These are phyloP conservation scores for Fratercula arctica DNA, from an alignment of 2,797 vertebrate species.

Conservation along the genomic window DNA sequence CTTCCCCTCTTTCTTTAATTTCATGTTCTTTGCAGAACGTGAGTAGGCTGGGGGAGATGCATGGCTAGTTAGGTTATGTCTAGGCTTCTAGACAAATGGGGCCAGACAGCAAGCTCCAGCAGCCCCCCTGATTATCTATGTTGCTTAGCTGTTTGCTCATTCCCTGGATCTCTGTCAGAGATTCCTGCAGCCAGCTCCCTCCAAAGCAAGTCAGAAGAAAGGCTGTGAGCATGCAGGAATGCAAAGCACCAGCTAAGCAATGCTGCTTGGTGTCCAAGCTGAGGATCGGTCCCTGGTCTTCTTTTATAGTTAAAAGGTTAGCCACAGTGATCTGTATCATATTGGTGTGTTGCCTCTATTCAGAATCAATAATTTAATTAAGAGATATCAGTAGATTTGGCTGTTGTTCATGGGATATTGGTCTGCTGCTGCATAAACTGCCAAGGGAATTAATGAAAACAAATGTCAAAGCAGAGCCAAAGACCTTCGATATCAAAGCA, in stretches of 20 bases:
- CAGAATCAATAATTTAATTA: slow-evolving; percentile 28
- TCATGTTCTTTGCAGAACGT: not conserved
- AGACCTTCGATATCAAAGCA: not conserved
- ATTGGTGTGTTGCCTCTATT: not conserved
- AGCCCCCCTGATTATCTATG: rapidly evolving
- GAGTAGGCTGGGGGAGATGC: not conserved
- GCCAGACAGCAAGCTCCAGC: not conserved
- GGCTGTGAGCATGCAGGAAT: not conserved
- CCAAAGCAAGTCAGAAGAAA: not conserved
- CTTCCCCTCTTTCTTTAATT: not conserved
- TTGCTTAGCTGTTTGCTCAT: not conserved
- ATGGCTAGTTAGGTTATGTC: not conserved
- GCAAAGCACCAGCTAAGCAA: not conserved
- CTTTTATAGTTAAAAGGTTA: not conserved
- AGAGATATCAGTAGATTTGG: slow-evolving; percentile 4
- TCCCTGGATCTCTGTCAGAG: not conserved
- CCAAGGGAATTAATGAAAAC: not conserved
- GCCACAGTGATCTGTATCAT: not conserved
- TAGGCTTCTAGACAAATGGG: not conserved
- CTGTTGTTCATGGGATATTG: slow-evolving; percentile 6
- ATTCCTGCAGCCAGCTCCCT: not conserved
- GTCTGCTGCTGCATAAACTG: not conserved
- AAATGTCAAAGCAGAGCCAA: slow-evolving; percentile 2
- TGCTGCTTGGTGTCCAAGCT: not conserved
- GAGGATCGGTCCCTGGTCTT: not conserved